Percentiles rank a stretch among this genome's conserved stretches.
phyloP scores from a whole-genome alignment of 2,113 vertebrate genomes.

The Xerus inauris region DNA sequence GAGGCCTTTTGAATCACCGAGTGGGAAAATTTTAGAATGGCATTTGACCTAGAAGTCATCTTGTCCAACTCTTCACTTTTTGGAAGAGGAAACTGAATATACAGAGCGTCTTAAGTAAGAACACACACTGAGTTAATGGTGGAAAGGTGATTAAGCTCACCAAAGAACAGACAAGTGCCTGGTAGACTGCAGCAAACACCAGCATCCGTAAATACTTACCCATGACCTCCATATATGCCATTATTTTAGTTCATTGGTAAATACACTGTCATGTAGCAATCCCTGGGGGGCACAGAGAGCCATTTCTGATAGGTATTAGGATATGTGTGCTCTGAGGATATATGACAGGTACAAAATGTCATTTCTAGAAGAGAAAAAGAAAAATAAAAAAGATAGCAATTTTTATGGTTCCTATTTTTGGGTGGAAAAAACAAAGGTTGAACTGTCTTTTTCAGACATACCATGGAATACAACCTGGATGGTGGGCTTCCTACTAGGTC shows the following conservation, averaged over 20 bases:
- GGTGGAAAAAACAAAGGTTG: neutral
- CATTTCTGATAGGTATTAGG: neutral
- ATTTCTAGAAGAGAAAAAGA: slow-evolving; percentile 51
- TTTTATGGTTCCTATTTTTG: neutral
- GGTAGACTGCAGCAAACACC: neutral
- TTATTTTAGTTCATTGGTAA: slow-evolving; percentile 19
- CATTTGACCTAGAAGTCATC: neutral
- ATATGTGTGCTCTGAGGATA: neutral
- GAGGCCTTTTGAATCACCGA: neutral
- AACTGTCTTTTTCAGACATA: slow-evolving; percentile 2
- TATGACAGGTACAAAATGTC: neutral
- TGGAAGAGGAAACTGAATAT: neutral
- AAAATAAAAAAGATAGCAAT: neutral
- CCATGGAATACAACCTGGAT: neutral
- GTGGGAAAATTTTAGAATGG: neutral
- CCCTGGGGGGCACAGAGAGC: neutral
- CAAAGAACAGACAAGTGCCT: neutral
- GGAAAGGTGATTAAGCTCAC: neutral
- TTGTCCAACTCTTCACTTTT: neutral
- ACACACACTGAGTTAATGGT: neutral
- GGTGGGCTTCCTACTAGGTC: neutral
- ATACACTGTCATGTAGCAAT: neutral
- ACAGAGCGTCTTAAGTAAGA: neutral
- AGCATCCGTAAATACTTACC: neutral
- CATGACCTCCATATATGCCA: neutral